Conservation (phyloP, 2,797 vertebrate species). For the Neopelma chrysocephalum region DNA sequence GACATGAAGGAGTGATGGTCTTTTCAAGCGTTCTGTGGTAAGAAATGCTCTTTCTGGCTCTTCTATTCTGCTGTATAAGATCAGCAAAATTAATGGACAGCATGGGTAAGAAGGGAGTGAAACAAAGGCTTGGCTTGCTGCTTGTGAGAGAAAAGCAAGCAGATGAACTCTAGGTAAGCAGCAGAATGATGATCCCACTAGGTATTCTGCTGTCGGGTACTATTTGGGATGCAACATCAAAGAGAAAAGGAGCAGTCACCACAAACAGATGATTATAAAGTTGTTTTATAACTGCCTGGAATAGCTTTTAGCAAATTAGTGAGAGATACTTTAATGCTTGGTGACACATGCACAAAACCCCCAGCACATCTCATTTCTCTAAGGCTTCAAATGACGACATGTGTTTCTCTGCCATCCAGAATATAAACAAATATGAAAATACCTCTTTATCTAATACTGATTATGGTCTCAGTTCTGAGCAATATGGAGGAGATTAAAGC, state of each 20-base stretch:
- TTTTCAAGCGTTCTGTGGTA: neutral
- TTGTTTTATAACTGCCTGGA: neutral
- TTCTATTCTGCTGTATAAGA: neutral
- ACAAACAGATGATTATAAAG: neutral
- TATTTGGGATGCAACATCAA: slow-evolving; percentile 3
- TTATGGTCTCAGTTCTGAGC: slow-evolving; percentile 33
- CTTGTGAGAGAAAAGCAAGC: neutral
- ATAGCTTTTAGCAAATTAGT: slow-evolving; percentile 26
- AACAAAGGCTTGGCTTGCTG: neutral
- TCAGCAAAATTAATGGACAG: neutral
- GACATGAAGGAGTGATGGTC: neutral
- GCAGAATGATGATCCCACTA: neutral
- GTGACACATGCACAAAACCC: slow-evolving; percentile 7
- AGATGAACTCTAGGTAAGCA: neutral
- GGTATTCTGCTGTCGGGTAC: neutral
- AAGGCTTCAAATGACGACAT: neutral
- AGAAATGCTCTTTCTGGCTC: neutral
- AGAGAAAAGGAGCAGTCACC: neutral
- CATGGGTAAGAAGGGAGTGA: neutral
- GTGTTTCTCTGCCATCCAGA: slow-evolving; percentile 26
- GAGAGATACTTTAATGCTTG: neutral
- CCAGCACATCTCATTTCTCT: slow-evolving; percentile 1
- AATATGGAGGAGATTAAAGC: slow-evolving; percentile 53
- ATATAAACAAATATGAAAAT: slow-evolving; percentile 49
- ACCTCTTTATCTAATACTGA: slow-evolving; percentile 39